These are phyloP conservation scores for Hydrotaea cyrtoneurina DNA, from an alignment of 2,888 invertebrate species.

Conservation along the genomic window DNA sequence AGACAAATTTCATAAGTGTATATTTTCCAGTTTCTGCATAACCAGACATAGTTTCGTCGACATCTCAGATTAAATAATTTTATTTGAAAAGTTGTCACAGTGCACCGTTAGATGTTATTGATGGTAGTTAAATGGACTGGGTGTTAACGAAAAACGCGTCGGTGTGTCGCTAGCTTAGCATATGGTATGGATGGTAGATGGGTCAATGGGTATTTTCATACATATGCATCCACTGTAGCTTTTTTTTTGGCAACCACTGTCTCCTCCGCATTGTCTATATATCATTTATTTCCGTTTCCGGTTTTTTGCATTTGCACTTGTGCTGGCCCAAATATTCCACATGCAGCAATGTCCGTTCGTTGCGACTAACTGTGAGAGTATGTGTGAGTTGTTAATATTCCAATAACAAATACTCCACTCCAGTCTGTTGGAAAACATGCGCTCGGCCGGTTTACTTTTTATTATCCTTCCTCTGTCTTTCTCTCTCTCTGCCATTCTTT, in stretches of 20 bases:
- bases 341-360: neutral
- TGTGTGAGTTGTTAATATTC: neutral
- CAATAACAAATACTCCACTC: neutral
- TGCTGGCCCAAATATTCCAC: conserved; percentile 25
- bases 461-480: conserved; percentile 8
- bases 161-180: no score
- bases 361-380: no score
- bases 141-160: no score
- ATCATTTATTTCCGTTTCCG: conserved; percentile 55
- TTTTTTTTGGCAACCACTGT: conserved; percentile 28
- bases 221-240: neutral
- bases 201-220: no score
- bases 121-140: no score
- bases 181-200: no score
- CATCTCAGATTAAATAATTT: no score
- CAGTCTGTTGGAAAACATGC: conserved; percentile 53
- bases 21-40: no score
- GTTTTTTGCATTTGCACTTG: conserved; percentile 22
- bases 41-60: no score
- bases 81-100: no score
- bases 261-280: conserved; percentile 21
- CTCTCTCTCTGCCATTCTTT: neutral
- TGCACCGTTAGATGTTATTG: no score
- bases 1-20: no score
- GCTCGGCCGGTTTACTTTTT: conserved; percentile 52